A percentile compares a stretch with the other conserved stretches of the same genome.
Evolutionary conservation across 1,140 invertebrate genomes (phyloP).

Genomic region (Aleiodes sp.): DNA sequence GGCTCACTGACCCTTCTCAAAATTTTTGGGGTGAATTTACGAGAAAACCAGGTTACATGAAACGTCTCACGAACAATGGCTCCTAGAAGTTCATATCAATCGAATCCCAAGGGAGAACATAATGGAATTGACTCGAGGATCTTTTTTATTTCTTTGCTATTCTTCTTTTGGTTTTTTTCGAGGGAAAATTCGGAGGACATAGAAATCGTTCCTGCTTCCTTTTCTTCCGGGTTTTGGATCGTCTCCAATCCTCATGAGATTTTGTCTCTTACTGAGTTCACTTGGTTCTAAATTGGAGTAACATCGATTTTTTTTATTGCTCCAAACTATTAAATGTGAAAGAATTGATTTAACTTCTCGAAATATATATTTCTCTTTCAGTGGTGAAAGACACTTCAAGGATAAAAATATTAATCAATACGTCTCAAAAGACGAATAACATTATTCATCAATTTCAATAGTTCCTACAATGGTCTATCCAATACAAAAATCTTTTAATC

Average conservation of each 20-base stretch:
- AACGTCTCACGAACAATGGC: neutral
- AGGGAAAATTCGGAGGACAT: neutral
- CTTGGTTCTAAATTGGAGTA: neutral
- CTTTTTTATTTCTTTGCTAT: slow-evolving; percentile 21
- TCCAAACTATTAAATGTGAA: too few relatives aligned
- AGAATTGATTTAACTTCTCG: too few relatives aligned
- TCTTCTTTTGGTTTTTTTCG: too few relatives aligned
- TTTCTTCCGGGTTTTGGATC: neutral
- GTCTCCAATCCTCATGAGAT: neutral
- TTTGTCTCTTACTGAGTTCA: neutral
- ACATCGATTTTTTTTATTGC: neutral
- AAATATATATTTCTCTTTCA: neutral
- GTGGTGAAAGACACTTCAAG: neutral
- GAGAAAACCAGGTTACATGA: neutral
- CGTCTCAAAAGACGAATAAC: slow-evolving; percentile 9
- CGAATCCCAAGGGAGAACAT: slow-evolving; percentile 32
- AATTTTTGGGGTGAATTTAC: neutral
- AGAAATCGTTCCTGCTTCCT: neutral
- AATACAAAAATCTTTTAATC: slow-evolving; percentile 49
- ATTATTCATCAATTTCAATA: slow-evolving; percentile 39
- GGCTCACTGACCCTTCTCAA: slow-evolving; percentile 35
- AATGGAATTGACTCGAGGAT: slow-evolving; percentile 46
- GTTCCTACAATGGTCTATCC: slow-evolving; percentile 11
- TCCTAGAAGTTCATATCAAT: slow-evolving; percentile 32
- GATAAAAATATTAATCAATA: slow-evolving; percentile 10